Evolutionary conservation across 2,113 vertebrate species (phyloP).

Genomic region (Nyctereutes procyonoides): DNA sequence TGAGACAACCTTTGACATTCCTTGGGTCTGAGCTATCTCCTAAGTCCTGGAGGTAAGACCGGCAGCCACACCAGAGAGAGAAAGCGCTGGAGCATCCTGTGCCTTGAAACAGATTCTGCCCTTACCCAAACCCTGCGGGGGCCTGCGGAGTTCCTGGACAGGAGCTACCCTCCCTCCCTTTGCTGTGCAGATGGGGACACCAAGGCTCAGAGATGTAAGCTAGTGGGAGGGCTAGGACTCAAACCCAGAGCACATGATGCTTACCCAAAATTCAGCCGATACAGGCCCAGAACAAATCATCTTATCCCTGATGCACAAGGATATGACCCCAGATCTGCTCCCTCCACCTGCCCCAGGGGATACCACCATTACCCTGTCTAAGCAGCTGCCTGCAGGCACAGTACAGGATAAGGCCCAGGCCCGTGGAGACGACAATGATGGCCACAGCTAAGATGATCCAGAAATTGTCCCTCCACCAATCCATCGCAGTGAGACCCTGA

Average conservation of each 20-base stretch:
- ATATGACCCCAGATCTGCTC: neutral
- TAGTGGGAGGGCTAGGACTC: neutral
- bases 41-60: neutral
- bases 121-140: neutral
- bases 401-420: conserved; percentile 64
- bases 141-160: neutral
- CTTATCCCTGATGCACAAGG: neutral
- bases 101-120: neutral
- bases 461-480: conserved; percentile 67
- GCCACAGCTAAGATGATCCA: conserved; percentile 73
- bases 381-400: conserved; percentile 58
- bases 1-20: neutral
- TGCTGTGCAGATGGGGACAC: neutral
- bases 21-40: neutral
- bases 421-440: conserved; percentile 58
- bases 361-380: conserved; percentile 63
- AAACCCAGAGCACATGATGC: neutral
- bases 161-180: neutral
- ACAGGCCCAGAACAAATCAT: neutral
- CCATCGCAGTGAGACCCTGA: conserved; percentile 54
- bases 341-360: neutral
- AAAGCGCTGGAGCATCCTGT: neutral
- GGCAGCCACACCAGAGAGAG: neutral
- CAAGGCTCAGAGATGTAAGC: neutral
- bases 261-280: neutral